phyloP scores from a whole-genome alignment of 2,888 invertebrate species.

The Macrosiphum euphorbiae region DNA sequence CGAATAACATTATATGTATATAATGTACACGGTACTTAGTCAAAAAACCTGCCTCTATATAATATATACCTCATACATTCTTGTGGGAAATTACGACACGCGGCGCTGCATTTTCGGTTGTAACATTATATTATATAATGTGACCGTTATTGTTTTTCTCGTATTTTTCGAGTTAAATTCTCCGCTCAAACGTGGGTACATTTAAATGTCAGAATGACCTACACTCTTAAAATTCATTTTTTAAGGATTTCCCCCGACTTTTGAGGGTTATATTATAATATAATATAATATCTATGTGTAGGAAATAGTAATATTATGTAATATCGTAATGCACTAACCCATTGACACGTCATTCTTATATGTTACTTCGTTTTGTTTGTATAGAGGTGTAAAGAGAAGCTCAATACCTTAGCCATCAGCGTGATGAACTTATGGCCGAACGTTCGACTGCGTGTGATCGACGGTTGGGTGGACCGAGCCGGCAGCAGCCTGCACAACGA shows the following conservation, averaged over 20 bases:
- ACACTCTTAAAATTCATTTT: background rate
- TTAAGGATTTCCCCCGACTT: background rate
- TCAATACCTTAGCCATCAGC: slow-evolving; percentile 93
- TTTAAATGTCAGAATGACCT: background rate
- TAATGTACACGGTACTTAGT: background rate
- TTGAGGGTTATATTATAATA: background rate
- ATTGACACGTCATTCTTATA: background rate
- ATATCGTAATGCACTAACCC: background rate
- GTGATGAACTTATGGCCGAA: slow-evolving; percentile 99
- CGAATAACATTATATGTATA: background rate
- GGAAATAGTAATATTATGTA: too few relatives aligned
- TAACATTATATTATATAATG: background rate
- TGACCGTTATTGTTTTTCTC: background rate
- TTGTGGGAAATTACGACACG: slow-evolving; percentile 44
- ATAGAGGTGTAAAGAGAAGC: slow-evolving; percentile 97
- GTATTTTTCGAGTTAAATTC: background rate
- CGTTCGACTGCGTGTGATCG: slow-evolving; percentile 90
- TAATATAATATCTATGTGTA: too few relatives aligned
- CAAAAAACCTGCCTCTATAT: background rate
- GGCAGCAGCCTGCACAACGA: slow-evolving; percentile 94
- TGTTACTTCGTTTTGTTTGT: slow-evolving; percentile 71
- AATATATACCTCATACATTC: background rate
- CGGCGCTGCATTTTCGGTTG: slow-evolving; percentile 22
- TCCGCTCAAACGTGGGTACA: background rate
- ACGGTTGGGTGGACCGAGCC: slow-evolving; percentile 97